Percentiles rank a stretch among this genome's conserved stretches.
These are phyloP conservation scores for Murina feae DNA, from an alignment of 2,113 vertebrate genomes.

Conservation along the genomic window DNA sequence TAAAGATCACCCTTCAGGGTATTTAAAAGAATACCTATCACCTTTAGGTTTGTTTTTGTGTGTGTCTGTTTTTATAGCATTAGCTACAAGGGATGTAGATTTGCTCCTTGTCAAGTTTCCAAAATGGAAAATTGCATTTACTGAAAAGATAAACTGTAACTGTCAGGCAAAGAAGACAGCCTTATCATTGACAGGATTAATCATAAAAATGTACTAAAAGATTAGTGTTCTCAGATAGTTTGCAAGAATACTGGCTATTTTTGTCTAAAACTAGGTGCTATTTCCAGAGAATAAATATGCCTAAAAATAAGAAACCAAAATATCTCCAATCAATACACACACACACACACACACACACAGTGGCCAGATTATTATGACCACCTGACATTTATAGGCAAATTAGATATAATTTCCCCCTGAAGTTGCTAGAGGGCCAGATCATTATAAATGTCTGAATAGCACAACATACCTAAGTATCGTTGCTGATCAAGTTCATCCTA, in stretches of 20 bases:
- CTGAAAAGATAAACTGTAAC: constrained; percentile 75
- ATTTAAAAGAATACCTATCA: constrained; percentile 77
- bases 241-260: constrained; percentile 2
- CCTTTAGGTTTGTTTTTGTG: constrained; percentile 38
- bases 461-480: no score
- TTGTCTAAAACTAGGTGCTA: constrained; percentile 25
- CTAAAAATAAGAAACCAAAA: not conserved
- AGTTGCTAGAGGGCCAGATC: no score
- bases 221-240: not conserved
- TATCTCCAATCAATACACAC: not conserved
- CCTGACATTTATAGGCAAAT: no score
- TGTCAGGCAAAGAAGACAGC: constrained; percentile 58
- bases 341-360: no score
- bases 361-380: no score
- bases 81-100: constrained; percentile 63
- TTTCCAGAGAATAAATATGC: not conserved
- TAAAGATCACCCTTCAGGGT: constrained; percentile 71
- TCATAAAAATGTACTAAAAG: constrained; percentile 52
- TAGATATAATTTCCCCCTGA: no score
- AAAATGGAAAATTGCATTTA: constrained; percentile 71
- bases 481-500: no score
- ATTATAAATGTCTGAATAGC: no score
- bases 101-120: constrained; percentile 75
- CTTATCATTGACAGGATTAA: constrained; percentile 68
- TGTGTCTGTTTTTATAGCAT: constrained; percentile 51